These are phyloP conservation scores for Oreochromis tanganicae DNA, from an alignment of 2,113 vertebrate genomes.

Conservation along the genomic window DNA sequence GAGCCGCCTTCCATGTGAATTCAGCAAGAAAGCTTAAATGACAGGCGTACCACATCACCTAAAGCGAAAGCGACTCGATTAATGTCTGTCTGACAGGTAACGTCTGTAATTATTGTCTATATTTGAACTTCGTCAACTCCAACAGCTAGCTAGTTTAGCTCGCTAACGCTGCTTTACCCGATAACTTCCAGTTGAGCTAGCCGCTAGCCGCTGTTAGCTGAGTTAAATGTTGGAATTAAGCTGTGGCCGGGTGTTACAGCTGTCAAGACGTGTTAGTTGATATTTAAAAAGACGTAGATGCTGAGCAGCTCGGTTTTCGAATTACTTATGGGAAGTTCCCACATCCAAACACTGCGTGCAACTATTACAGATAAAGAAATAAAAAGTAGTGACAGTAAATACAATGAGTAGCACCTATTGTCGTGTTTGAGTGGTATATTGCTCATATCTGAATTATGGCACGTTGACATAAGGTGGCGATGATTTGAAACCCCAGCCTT, in stretches of 20 bases:
- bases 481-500: background rate
- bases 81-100: slow-evolving; percentile 46
- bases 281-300: background rate
- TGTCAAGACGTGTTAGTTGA: background rate
- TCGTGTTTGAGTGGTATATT: background rate
- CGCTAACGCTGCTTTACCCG: background rate
- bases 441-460: background rate
- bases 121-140: background rate
- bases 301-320: background rate
- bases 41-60: background rate
- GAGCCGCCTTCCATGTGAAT: background rate
- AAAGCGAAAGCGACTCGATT: slow-evolving; percentile 4
- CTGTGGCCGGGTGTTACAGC: background rate
- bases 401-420: background rate
- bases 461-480: background rate
- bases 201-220: slow-evolving; percentile 1
- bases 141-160: slow-evolving; percentile 1
- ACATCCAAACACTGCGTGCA: background rate
- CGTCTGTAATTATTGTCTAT: background rate
- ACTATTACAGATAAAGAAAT: background rate
- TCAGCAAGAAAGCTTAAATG: slow-evolving; percentile 25
- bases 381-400: background rate
- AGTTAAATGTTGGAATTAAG: background rate
- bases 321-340: background rate
- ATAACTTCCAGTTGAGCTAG: background rate